Evolutionary conservation across 2,888 invertebrate species (phyloP), one percentile per base, ranked within the genome.

Genomic region (Lottia gigantea): DNA sequence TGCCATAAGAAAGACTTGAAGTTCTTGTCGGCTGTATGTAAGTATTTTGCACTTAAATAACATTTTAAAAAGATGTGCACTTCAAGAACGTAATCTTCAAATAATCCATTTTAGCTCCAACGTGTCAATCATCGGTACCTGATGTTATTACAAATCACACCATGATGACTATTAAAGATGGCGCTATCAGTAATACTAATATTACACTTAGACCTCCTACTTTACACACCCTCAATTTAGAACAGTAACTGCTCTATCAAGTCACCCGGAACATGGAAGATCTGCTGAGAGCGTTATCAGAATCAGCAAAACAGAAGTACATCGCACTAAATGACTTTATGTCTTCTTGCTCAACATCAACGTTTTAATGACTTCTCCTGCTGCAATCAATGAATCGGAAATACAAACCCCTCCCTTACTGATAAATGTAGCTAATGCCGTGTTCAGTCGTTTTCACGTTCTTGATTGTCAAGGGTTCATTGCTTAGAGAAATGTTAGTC

Each of bases 381-480:
- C 12, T 55, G 55, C 19, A 19, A 12, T 55, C 55, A 55, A 23
- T 55, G 55, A 55, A 40, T 8, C 23, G 55, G 8, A 55, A 55
- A 55, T 23, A 11, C 23, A 55, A 23, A 55, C 23, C 55, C 19
- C 40, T 40, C 55, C 55, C 55, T 23, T 23, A 55, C 55, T 23
- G 19, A 55, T 12, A n/a, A 23, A 23, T 55, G 55, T 55, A 55
- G 55, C 55, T 55, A 55, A 16, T 55, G 19, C 19, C 23, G 40
- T 40, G 40, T 40, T 40, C 40, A 40, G 40, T 40, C 40, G 40
- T 40, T 23, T 55, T 55, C 19, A 23, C 23, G 55, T 55, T 23
- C 55, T 55, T 55, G 55, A 55, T 55, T 55, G 55, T 19, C 23
- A 55, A 40, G 55, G 55, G 55, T 55, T 55, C 55, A 55, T 40